Percentiles rank a stretch among this genome's conserved stretches.
These are phyloP conservation scores for Psittacula cyanocephala DNA, from an alignment of 2,113 vertebrate species.

Conservation along the genomic window DNA sequence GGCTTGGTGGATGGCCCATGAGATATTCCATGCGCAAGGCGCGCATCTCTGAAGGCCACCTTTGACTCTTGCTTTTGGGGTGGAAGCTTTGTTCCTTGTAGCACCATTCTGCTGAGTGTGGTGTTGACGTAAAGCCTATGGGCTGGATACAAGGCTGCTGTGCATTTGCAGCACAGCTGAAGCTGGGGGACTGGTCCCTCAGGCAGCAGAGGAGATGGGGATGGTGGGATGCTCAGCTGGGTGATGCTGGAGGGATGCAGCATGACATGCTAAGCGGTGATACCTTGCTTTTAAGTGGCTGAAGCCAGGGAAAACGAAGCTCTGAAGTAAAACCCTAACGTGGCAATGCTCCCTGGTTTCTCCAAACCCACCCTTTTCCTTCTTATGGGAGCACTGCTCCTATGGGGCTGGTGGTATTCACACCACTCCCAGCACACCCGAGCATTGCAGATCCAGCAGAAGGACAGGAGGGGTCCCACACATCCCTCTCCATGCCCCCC, in stretches of 20 bases:
- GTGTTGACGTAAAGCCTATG: not conserved
- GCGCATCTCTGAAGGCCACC: not conserved
- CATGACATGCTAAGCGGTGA: fast-evolving
- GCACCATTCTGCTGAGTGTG: not conserved
- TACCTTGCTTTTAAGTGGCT: not conserved
- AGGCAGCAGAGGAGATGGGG: not conserved
- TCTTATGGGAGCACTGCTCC: fast-evolving
- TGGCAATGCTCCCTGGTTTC: not conserved
- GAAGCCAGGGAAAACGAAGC: not conserved
- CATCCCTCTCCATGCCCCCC: fast-evolving
- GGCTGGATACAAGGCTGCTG: not conserved
- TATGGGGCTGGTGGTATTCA: fast-evolving
- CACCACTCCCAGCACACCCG: fast-evolving
- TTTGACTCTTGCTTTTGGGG: not conserved
- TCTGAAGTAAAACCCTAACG: not conserved
- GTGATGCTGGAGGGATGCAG: not conserved
- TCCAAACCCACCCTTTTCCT: not conserved
- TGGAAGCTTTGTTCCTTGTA: fast-evolving
- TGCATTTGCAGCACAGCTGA: not conserved
- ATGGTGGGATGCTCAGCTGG: not conserved
- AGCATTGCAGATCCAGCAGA: fast-evolving
- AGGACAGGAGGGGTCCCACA: fast-evolving
- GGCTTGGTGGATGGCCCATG: not conserved
- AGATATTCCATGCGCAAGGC: not conserved
- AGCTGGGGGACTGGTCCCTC: fast-evolving